Evolutionary conservation across 2,888 invertebrate species (phyloP).

Genomic region (Lochmaea capreae): DNA sequence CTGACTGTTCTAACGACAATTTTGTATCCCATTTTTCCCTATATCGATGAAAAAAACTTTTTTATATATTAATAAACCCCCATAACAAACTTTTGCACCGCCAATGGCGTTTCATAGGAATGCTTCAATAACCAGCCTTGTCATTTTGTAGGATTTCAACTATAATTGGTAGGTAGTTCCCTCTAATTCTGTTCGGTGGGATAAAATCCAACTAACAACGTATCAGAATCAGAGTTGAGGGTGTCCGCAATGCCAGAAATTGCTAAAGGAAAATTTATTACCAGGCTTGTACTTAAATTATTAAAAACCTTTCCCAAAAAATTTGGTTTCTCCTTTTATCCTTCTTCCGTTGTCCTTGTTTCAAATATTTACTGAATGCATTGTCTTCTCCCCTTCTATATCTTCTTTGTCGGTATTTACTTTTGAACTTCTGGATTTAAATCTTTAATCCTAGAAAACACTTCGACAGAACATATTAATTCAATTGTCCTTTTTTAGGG

Average conservation of each 20-base stretch:
- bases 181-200: constrained; percentile 11
- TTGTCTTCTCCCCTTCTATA: too few species aligned
- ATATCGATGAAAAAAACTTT: too few species aligned
- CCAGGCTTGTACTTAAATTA: neutral
- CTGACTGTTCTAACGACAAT: too few species aligned
- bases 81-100: too few species aligned
- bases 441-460: too few species aligned
- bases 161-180: constrained; percentile 11
- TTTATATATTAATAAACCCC: neutral
- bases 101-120: neutral
- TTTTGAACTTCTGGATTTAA: too few species aligned
- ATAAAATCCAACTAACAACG: constrained; percentile 7
- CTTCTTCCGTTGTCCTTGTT: too few species aligned
- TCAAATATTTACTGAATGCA: too few species aligned
- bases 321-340: neutral
- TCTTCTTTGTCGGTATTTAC: too few species aligned
- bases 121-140: constrained; percentile 9
- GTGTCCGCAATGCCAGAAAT: neutral
- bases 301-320: neutral
- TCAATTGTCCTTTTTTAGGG: too few species aligned
- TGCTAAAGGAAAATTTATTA: constrained; percentile 4
- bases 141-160: constrained; percentile 7
- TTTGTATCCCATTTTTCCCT: too few species aligned
- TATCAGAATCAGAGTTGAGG: constrained; percentile 13
- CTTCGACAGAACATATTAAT: too few species aligned